Percentiles rank a stretch among this genome's conserved stretches.
phyloP scores from a whole-genome alignment of 2,113 vertebrate genomes.

The Ptychochromis oligacanthus region DNA sequence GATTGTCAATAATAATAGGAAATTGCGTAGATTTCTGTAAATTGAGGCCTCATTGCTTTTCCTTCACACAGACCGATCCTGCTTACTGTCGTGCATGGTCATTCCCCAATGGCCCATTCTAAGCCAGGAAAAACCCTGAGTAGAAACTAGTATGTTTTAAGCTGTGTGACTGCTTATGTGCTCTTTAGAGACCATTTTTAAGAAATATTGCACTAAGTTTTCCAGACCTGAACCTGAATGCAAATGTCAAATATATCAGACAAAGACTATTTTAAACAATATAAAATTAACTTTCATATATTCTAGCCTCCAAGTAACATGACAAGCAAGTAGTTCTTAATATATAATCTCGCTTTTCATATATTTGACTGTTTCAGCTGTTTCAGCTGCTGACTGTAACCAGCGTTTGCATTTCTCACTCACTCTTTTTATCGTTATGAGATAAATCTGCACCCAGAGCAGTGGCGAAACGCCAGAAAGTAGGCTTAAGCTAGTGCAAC shows the following conservation, averaged over 20 bases:
- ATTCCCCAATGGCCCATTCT: not conserved
- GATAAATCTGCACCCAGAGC: constrained; percentile 48
- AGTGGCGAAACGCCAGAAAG: constrained; percentile 45
- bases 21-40: not conserved
- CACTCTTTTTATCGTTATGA: constrained; percentile 4
- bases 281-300: not conserved
- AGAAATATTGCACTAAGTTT: not conserved
- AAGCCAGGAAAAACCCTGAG: not conserved
- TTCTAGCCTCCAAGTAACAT: constrained; percentile 1
- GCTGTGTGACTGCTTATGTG: not conserved
- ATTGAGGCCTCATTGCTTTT: not conserved
- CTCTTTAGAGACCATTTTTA: not conserved
- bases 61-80: not conserved
- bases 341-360: constrained; percentile 23
- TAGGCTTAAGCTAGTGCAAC: constrained; percentile 46
- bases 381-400: constrained; percentile 24
- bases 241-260: not conserved
- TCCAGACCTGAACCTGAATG: not conserved
- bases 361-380: not conserved
- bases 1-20: not conserved
- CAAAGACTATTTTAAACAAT: not conserved
- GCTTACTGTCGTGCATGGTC: not conserved
- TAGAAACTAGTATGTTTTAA: not conserved
- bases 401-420: constrained; percentile 25
- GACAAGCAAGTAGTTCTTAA: constrained; percentile 13